Evolutionary conservation across 2,797 vertebrate genomes (phyloP), one percentile per base, ranked within the genome.

Genomic region (Apodemus agrarius): DNA sequence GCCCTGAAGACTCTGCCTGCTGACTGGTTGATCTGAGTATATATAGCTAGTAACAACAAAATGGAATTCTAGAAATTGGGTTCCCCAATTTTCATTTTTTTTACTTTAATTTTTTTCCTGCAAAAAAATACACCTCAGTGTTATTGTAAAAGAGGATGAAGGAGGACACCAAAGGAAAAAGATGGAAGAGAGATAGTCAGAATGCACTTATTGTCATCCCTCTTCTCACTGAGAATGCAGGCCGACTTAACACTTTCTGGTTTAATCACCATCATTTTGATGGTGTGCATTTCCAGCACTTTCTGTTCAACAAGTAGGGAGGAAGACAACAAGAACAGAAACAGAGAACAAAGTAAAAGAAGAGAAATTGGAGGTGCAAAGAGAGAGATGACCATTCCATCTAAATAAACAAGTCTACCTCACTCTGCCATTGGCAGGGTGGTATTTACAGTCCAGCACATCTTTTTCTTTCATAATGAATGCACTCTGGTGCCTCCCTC

Each of bases 171-270:
- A 1, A 1, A 24, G 11, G 37, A 72, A 24, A 24, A 31, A 16
- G 34, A 4, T 4, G 2, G 8, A 76, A 26, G 31, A 0, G 8
- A 52, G 13, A 3, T 17, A 19, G 26, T 2, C 17, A 37, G 0
- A 8, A 21, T 21, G 13, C 2, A 43, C 17, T 88, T 4, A 43
- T 3, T 3, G 10, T 1, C 40, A 1, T 69, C 34, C 29, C 1
- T 59, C 16, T 11, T 24, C 61, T 19, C 5, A 24, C 0, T 57
- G 13, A 19, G 2, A 65, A 72, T 84, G 21, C 43, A 29, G 4
- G 63, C 31, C 49, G 78, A 40, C 6, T 46, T 69, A 29, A 14
- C 3, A 19, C 82, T 74, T 19, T 88, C 84, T 46, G 29, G n/a
- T 40, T 49, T 54, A 40, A 19, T 17, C 3, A 0, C 31, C 19